These are phyloP conservation scores for Drosophila kepulauana DNA, from an alignment of 1,140 invertebrate genomes.

Conservation along the genomic window DNA sequence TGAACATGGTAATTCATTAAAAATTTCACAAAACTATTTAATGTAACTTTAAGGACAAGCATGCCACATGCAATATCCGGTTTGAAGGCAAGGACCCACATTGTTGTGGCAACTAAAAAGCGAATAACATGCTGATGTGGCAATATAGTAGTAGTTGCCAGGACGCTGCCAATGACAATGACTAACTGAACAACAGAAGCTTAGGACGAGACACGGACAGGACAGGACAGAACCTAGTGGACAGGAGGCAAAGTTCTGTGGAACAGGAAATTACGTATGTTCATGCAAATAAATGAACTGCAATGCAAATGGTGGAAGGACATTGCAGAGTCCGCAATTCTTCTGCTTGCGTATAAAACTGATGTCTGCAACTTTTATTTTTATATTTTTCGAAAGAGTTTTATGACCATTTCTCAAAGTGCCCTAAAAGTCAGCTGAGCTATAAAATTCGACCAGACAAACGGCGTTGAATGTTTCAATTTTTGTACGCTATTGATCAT, in stretches of 20 bases:
- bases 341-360: neutral
- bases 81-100: neutral
- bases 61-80: neutral
- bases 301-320: conserved; percentile 33
- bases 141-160: conserved; percentile 41
- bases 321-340: conserved; percentile 37
- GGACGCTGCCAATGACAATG: conserved; percentile 32
- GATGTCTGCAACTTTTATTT: conserved; percentile 14
- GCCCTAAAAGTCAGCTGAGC: conserved; percentile 9
- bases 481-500: neutral
- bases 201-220: conserved; percentile 7
- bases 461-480: conserved; percentile 6
- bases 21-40: neutral
- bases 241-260: conserved; percentile 46
- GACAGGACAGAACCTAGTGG: conserved; percentile 47
- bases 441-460: conserved; percentile 25
- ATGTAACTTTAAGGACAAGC: neutral
- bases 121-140: conserved; percentile 60
- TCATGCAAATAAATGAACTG: conserved; percentile 18
- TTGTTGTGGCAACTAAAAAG: conserved; percentile 31
- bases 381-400: conserved; percentile 8
- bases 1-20: neutral
- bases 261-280: conserved; percentile 49
- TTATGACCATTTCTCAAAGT: conserved; percentile 7
- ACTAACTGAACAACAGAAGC: conserved; percentile 1